Conservation (phyloP, 2,888 invertebrate genomes). For the Drosophila greeni region DNA sequence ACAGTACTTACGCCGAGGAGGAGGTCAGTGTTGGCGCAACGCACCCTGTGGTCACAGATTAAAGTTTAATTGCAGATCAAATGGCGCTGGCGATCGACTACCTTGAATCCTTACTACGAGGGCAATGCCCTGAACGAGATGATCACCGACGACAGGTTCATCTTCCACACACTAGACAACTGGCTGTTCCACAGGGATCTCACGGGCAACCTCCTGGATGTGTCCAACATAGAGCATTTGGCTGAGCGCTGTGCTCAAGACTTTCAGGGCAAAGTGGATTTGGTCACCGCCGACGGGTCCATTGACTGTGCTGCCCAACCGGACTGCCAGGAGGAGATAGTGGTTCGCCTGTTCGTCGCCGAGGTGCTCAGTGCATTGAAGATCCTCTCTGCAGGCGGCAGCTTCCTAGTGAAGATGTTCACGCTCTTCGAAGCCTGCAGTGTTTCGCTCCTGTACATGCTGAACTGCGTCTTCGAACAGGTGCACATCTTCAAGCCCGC, state of each 20-base stretch:
- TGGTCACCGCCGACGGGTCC: slow-evolving; percentile 96
- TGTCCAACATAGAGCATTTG: slow-evolving; percentile 84
- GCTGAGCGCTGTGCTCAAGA: slow-evolving; percentile 79
- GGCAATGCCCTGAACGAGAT: slow-evolving; percentile 85
- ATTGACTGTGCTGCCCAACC: slow-evolving; percentile 92
- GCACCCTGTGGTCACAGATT: neutral
- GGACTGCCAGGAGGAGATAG: slow-evolving; percentile 90
- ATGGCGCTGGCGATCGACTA: slow-evolving; percentile 92
- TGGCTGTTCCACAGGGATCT: slow-evolving; percentile 93
- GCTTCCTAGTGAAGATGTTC: slow-evolving; percentile 92
- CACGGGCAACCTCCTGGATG: slow-evolving; percentile 90
- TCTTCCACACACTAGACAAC: slow-evolving; percentile 85
- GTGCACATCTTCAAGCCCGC: slow-evolving; percentile 91
- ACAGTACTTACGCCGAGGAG: slow-evolving; percentile 81
- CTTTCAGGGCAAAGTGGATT: slow-evolving; percentile 78
- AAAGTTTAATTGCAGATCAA: slow-evolving; percentile 75
- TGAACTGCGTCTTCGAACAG: slow-evolving; percentile 86
- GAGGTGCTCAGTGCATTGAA: slow-evolving; percentile 89
- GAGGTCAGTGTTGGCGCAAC: slow-evolving; percentile 79
- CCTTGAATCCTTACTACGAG: slow-evolving; percentile 95
- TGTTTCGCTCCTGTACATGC: slow-evolving; percentile 87
- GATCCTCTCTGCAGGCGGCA: slow-evolving; percentile 85
- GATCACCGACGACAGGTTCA: slow-evolving; percentile 89
- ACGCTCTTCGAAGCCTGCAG: slow-evolving; percentile 92
- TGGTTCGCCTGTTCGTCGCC: slow-evolving; percentile 89